Evolutionary conservation across 2,888 invertebrate species (phyloP).

Genomic region (Lasioglossum figueresi): DNA sequence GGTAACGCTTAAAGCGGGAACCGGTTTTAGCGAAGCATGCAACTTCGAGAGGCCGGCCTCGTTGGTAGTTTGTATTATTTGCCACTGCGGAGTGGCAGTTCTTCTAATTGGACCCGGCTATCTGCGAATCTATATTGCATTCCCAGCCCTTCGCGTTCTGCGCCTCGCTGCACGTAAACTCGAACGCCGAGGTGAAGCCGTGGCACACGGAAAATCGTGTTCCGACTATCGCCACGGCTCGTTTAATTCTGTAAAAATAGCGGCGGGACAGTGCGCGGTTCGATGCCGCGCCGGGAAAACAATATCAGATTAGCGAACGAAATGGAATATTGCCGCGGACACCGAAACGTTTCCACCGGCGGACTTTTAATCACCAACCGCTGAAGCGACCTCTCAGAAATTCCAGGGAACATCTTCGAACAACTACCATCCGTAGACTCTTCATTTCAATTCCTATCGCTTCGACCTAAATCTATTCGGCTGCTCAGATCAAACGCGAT

Average conservation of each 20-base stretch:
- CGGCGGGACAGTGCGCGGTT: conserved; percentile 33
- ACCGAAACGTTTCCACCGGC: conserved; percentile 22
- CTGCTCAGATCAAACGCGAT: not conserved
- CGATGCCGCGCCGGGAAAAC: conserved; percentile 53
- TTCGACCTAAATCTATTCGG: not conserved
- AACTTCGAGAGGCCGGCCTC: conserved; percentile 52
- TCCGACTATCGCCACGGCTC: conserved; percentile 62
- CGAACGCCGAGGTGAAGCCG: conserved; percentile 32
- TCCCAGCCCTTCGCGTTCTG: conserved; percentile 56
- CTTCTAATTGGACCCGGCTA: conserved; percentile 77
- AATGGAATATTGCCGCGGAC: conserved; percentile 59
- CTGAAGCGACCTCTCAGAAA: not conserved
- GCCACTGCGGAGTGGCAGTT: conserved; percentile 71
- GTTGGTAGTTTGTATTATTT: conserved; percentile 66
- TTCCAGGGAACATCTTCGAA: not conserved
- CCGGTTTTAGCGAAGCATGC: conserved; percentile 61
- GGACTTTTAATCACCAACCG: not conserved
- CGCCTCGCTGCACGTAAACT: conserved; percentile 26
- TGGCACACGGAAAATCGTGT: conserved; percentile 59
- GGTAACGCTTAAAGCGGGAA: conserved; percentile 55
- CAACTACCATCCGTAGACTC: not conserved
- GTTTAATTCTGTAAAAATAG: conserved; percentile 72
- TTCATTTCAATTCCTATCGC: not conserved
- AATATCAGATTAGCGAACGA: conserved; percentile 68
- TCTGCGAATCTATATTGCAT: conserved; percentile 76